These are phyloP conservation scores for Hymenochirus boettgeri DNA, from an alignment of 2,113 vertebrate species.

Conservation along the genomic window DNA sequence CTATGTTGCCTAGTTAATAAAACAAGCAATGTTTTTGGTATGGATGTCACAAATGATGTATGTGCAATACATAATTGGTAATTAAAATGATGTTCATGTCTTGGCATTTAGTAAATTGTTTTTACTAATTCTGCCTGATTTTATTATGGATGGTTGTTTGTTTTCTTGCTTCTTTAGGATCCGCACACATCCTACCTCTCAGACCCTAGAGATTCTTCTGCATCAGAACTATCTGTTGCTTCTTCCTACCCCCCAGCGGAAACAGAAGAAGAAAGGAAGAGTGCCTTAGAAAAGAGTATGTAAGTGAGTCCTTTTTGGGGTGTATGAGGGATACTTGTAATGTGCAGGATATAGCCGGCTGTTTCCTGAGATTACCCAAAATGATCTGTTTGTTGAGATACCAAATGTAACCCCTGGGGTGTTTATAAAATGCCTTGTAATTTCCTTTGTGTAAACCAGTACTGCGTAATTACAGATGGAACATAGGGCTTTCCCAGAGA, in stretches of 20 bases:
- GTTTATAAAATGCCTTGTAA: no score
- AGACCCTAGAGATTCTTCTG: slow-evolving; percentile 57
- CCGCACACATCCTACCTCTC: slow-evolving; percentile 55
- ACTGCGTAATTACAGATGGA: no score
- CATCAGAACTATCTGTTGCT: slow-evolving; percentile 70
- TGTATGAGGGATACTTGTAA: neutral
- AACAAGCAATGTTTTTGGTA: no score
- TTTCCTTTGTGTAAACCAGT: no score
- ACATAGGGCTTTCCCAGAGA: no score
- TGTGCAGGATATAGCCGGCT: no score
- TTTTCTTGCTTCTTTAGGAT: slow-evolving; percentile 50
- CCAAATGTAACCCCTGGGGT: no score
- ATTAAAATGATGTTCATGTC: neutral
- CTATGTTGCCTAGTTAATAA: no score
- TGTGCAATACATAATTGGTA: neutral
- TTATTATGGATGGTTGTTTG: no score
- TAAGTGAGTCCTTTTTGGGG: slow-evolving; percentile 54
- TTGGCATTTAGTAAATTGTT: neutral
- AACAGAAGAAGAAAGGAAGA: slow-evolving; percentile 73
- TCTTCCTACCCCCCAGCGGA: slow-evolving; percentile 65
- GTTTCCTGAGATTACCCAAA: no score
- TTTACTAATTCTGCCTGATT: no score
- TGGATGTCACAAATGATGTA: neutral
- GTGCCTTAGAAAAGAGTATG: slow-evolving; percentile 87
- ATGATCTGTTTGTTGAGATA: no score